Evolutionary conservation across 2,113 vertebrate genomes (phyloP), one percentile per base, ranked within the genome.

Genomic region (Podarcis cretensis): DNA sequence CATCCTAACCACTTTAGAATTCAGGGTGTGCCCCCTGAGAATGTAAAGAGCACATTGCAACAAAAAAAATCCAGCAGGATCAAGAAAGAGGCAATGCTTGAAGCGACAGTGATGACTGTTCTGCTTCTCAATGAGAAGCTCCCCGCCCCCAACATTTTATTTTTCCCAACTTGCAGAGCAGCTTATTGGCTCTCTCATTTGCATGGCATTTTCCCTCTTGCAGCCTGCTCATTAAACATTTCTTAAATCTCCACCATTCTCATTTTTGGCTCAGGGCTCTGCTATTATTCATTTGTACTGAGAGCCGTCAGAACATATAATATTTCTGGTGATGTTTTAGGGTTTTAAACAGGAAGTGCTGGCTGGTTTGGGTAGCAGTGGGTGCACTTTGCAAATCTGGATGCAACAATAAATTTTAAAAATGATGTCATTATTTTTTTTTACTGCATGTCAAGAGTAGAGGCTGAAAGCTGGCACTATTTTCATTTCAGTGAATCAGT

Each of bases 381-480:
- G 35, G 92, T 98, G 6, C n/a, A 97, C 69, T 96, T 77, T 14
- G 96, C 96, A 84, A 97, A 71, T 91, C 98, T 97, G 88, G 96
- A 97, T 86, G 88, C 96, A 97, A 88, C 95, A 94, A 97, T 2
- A 98, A 92, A 93, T 98, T 98, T 81, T 97, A 98, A 98, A 95
- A 91, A 98, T 97, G 65, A 96, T 97, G 90, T 95, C 96, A 54
- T 54, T 54, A 9, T 10, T 95, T 90, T 3, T 3, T 94, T 95
- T 13, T 93, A 0, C n/a, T 71, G n/a, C 30, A 71, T 27, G n/a
- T 71, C 69, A 75, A 37, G 16, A 32, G 73, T 3, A 20, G 14
- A 75, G 73, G 73, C 16, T 37, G 48, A 75, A 75, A 37, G 35
- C 73, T 35, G 18, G 6, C 16, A 21, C 37, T 71, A 37, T 37